Evolutionary conservation across 2,113 vertebrate species (phyloP), one percentile per base, ranked within the genome.

Genomic region (Microtus oregoni): DNA sequence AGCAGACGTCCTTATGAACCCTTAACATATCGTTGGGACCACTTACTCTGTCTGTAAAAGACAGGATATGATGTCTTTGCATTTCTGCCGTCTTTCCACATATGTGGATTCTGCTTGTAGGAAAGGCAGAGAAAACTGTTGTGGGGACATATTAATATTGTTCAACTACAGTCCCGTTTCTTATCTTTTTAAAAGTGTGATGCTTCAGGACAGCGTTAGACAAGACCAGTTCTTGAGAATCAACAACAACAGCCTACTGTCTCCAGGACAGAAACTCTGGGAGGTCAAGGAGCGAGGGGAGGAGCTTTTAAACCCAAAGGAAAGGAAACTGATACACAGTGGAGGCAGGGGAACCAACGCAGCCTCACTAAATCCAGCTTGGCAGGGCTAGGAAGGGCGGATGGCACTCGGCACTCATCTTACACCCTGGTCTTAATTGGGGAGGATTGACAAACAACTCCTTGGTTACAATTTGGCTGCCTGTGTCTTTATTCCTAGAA

Each of bases 381-480:
- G 81, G 86, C 63, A 61, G 32, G 35, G 50, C 68, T 13, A 24
- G 7, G 81, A 19, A 88, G 44, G 13, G 22, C 41, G 22, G 47
- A 47, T 61, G 47, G 58, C 20, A 67, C 22, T 90, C 76, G 61
- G 67, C 4, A n/a, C 13, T 20, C 12, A 13, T 93, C 50, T 52
- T 8, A 41, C 67, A 70, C 58, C 61, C 68, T 87, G 41, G 75
- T 72, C 55, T 3, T 32, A 90, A 78, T 35, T 95, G 67, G 52
- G 81, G 13, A 90, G 47, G 63, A 73, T 78, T 68, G 90, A 58
- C 30, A 79, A 92, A 32, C 30, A 75, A 41, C 19, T 81, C 50
- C 70, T 52, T 63, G 63, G 79, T 82, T 83, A 90, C 13, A 63
- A 22, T 67, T 78, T 92, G 93, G 58, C 26, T 95, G 78, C 17